phyloP scores from a whole-genome alignment of 2,888 invertebrate genomes.

The Hyppa rectilinea region DNA sequence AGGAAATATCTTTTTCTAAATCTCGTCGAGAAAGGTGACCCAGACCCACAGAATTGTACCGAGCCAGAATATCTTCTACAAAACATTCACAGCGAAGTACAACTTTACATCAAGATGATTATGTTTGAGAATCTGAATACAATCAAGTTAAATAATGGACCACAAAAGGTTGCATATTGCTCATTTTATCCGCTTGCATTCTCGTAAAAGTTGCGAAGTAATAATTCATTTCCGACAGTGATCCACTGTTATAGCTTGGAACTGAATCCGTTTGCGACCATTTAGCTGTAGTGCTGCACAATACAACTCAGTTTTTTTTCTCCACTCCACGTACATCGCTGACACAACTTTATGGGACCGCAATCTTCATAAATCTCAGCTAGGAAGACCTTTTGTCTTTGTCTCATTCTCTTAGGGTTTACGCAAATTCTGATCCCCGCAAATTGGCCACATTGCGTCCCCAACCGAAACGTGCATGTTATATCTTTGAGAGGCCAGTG shows the following conservation, averaged over 20 bases:
- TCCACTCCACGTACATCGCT: slow-evolving; percentile 65
- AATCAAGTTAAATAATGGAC: slow-evolving; percentile 59
- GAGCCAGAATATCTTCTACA: slow-evolving; percentile 15
- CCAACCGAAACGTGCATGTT: slow-evolving; percentile 70
- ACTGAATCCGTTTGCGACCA: slow-evolving; percentile 61
- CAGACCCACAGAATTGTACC: slow-evolving; percentile 12
- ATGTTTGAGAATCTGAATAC: slow-evolving; percentile 54
- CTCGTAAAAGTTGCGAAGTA: slow-evolving; percentile 63
- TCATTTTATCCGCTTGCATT: slow-evolving; percentile 57
- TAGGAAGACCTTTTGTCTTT: slow-evolving; percentile 85
- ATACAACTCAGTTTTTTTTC: slow-evolving; percentile 60
- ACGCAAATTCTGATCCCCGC: slow-evolving; percentile 85
- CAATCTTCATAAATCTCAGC: slow-evolving; percentile 87
- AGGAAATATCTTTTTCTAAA: slow-evolving; percentile 39
- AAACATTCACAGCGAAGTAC: slow-evolving; percentile 34
- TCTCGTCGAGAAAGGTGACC: slow-evolving; percentile 25
- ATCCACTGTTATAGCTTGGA: slow-evolving; percentile 63
- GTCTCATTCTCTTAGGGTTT: slow-evolving; percentile 82
- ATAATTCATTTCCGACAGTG: slow-evolving; percentile 68
- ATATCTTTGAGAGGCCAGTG: slow-evolving; percentile 74
- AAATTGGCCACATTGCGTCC: slow-evolving; percentile 80
- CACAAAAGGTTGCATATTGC: slow-evolving; percentile 59
- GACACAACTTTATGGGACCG: slow-evolving; percentile 76
- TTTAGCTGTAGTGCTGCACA: slow-evolving; percentile 57
- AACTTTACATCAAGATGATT: slow-evolving; percentile 56